These are phyloP conservation scores for Pyrgilauda ruficollis DNA, from an alignment of 2,113 vertebrate species.

Conservation along the genomic window DNA sequence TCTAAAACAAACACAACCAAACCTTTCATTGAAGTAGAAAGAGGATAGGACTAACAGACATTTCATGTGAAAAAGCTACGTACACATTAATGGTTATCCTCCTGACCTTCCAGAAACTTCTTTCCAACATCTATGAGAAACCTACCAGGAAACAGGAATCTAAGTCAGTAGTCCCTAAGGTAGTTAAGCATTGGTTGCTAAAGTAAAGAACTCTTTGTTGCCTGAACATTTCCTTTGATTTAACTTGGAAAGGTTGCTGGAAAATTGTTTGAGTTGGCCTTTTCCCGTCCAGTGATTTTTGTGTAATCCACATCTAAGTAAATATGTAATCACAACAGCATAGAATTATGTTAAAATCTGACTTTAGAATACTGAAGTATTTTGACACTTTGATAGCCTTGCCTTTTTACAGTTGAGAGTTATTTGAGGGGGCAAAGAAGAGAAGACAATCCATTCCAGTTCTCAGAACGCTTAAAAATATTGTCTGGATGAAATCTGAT, in stretches of 20 bases:
- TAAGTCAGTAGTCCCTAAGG: background rate
- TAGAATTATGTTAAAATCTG: background rate
- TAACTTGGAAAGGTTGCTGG: constrained; percentile 19
- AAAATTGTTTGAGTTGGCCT: constrained; percentile 29
- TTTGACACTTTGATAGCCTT: background rate
- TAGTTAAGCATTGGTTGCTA: background rate
- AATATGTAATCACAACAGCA: background rate
- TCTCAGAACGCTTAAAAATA: background rate
- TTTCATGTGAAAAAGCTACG: background rate
- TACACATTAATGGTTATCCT: background rate
- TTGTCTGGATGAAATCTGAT: background rate
- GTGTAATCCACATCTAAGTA: background rate
- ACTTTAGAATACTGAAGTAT: background rate
- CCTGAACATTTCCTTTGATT: constrained; percentile 4
- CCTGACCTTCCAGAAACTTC: background rate
- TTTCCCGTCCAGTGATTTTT: background rate
- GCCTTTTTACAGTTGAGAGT: background rate
- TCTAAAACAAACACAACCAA: background rate
- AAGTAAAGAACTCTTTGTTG: constrained; percentile 45
- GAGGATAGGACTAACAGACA: background rate
- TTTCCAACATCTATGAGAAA: background rate
- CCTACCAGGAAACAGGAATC: background rate
- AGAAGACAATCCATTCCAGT: background rate
- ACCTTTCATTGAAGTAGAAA: background rate
- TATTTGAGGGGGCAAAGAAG: background rate